Conservation (phyloP, 2,797 vertebrate genomes). For the Phataginus tetradactyla region DNA sequence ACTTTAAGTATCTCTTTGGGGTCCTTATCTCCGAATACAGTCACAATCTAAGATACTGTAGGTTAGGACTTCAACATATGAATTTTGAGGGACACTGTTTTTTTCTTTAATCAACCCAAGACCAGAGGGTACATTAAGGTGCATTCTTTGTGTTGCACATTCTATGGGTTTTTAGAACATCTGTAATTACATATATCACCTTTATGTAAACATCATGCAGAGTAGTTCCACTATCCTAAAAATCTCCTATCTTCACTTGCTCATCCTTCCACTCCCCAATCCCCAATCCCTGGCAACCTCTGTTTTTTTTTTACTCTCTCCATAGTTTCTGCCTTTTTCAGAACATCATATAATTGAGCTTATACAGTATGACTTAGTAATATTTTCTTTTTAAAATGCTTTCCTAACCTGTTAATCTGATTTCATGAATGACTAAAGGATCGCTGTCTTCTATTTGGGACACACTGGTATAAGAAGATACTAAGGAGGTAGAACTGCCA, state of each 20-base stretch:
- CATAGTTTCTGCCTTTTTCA: background rate
- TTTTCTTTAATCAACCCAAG: background rate
- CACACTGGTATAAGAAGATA: background rate
- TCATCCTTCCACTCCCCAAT: background rate
- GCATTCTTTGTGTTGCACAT: background rate
- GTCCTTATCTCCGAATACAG: background rate
- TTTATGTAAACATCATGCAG: background rate
- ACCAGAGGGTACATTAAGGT: background rate
- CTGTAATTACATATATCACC: background rate
- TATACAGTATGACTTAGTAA: background rate
- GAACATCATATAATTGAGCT: background rate
- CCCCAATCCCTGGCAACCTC: background rate
- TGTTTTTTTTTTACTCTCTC: background rate
- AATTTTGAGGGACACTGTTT: background rate
- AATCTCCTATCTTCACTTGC: background rate
- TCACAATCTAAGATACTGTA: background rate
- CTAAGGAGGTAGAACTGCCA: background rate
- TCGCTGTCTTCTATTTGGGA: background rate
- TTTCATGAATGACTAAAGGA: background rate
- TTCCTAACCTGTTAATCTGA: background rate
- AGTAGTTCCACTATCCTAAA: background rate
- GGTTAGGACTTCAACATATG: background rate
- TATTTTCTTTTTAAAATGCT: constrained; percentile 14
- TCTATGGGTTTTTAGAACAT: background rate
- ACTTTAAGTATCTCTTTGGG: background rate